These are phyloP conservation scores for Drosophila fuyamai DNA, from an alignment of 1,140 invertebrate genomes.

Conservation along the genomic window DNA sequence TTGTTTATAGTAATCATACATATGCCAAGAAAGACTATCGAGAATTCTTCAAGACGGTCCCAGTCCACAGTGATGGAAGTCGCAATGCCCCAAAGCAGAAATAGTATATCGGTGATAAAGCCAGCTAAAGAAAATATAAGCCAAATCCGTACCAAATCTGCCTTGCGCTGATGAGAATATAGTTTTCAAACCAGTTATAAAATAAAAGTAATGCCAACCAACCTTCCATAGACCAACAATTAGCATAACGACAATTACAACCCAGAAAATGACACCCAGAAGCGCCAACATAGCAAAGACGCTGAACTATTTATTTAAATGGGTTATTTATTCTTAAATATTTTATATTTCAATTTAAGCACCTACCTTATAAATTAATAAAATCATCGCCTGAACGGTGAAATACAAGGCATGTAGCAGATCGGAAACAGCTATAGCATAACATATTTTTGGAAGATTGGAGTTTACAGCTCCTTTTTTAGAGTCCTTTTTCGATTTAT, in stretches of 20 bases:
- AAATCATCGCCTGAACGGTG: constrained; percentile 45
- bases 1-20: constrained; percentile 17
- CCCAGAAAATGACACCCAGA: constrained; percentile 62
- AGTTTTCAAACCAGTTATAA: background rate
- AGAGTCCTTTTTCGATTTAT: background rate
- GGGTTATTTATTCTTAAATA: background rate
- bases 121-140: constrained; percentile 56
- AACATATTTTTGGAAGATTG: constrained; percentile 48
- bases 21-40: constrained; percentile 56
- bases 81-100: constrained; percentile 50
- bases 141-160: constrained; percentile 47
- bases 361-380: constrained; percentile 42
- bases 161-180: constrained; percentile 28
- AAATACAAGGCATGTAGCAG: constrained; percentile 61
- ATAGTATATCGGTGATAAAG: constrained; percentile 47
- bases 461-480: background rate
- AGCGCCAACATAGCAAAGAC: constrained; percentile 44
- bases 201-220: background rate
- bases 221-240: constrained; percentile 64
- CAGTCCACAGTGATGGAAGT: constrained; percentile 48
- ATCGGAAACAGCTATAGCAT: constrained; percentile 46
- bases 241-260: constrained; percentile 49
- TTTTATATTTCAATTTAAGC: background rate
- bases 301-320: constrained; percentile 35
- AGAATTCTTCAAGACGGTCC: constrained; percentile 44